Percentiles rank a stretch among this genome's conserved stretches.
These are phyloP conservation scores for Dendrocincla tyrannina DNA, from an alignment of 2,797 vertebrate genomes.

Conservation along the genomic window DNA sequence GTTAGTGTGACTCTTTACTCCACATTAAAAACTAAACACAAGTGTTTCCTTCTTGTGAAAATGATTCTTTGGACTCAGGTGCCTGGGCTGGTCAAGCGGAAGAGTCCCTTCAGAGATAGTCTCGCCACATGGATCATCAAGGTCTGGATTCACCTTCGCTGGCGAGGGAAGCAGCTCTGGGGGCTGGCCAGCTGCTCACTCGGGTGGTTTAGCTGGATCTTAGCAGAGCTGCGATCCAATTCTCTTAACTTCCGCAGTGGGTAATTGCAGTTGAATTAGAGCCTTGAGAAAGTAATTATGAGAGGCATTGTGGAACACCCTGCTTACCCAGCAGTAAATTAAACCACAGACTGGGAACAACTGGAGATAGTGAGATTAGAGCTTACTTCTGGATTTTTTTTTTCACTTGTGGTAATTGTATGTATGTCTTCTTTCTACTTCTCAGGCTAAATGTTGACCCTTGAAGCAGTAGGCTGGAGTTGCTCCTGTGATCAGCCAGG, in stretches of 20 bases:
- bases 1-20: slow-evolving; percentile 8
- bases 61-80: not conserved
- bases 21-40: not conserved
- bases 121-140: not conserved
- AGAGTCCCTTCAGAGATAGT: not conserved
- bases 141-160: not conserved
- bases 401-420: not conserved
- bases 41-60: slow-evolving; percentile 24
- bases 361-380: slow-evolving; percentile 39
- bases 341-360: slow-evolving; percentile 52
- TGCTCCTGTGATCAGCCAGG: not conserved
- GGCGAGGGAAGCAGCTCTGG: not conserved
- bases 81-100: not conserved
- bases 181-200: not conserved
- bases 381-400: not conserved
- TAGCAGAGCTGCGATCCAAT: slow-evolving; percentile 7
- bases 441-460: not conserved
- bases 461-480: not conserved
- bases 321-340: slow-evolving; percentile 69
- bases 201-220: slow-evolving; percentile 3
- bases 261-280: slow-evolving; percentile 69
- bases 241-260: slow-evolving; percentile 44
- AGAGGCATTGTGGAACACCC: slow-evolving; percentile 56
- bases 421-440: not conserved
- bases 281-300: slow-evolving; percentile 51